Conservation (phyloP, 2,797 vertebrate genomes). For the Moxostoma hubbsi region DNA sequence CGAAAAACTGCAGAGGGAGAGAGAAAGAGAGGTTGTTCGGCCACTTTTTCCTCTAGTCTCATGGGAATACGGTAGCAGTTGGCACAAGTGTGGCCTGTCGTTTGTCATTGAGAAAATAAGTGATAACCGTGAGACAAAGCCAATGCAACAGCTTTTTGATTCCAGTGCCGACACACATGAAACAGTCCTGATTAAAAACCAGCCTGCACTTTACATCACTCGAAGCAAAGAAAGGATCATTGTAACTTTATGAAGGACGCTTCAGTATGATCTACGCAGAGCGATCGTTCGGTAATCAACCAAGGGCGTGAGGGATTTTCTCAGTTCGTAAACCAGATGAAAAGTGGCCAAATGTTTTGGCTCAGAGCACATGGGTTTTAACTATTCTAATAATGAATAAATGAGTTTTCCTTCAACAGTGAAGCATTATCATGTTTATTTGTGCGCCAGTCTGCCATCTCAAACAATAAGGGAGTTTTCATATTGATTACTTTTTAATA, state of each 20-base stretch:
- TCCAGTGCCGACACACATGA: conserved; percentile 35
- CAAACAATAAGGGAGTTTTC: conserved; percentile 40
- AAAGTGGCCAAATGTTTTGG: conserved; percentile 40
- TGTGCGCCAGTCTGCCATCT: conserved; percentile 14
- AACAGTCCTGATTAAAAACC: conserved; percentile 50
- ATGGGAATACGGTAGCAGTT: conserved; percentile 61
- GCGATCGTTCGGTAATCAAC: background rate
- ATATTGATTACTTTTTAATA: conserved; percentile 45
- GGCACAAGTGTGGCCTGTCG: conserved; percentile 52
- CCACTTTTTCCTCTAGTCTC: conserved; percentile 53
- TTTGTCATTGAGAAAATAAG: conserved; percentile 62
- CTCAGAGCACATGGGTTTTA: conserved; percentile 15
- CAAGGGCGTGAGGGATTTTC: too few species aligned
- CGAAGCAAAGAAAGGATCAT: background rate
- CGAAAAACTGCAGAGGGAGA: background rate
- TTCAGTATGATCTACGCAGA: conserved; percentile 1
- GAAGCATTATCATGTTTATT: conserved; percentile 22
- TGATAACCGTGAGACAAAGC: conserved; percentile 51
- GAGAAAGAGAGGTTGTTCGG: conserved; percentile 12
- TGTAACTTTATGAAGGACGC: background rate
- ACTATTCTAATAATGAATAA: conserved; percentile 45
- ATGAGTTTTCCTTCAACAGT: conserved; percentile 19
- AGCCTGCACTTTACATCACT: conserved; percentile 24
- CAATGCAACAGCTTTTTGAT: conserved; percentile 53
- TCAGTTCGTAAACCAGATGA: conserved; percentile 16